Evolutionary conservation across 2,113 vertebrate species (phyloP).

Genomic region (Chamaea fasciata): DNA sequence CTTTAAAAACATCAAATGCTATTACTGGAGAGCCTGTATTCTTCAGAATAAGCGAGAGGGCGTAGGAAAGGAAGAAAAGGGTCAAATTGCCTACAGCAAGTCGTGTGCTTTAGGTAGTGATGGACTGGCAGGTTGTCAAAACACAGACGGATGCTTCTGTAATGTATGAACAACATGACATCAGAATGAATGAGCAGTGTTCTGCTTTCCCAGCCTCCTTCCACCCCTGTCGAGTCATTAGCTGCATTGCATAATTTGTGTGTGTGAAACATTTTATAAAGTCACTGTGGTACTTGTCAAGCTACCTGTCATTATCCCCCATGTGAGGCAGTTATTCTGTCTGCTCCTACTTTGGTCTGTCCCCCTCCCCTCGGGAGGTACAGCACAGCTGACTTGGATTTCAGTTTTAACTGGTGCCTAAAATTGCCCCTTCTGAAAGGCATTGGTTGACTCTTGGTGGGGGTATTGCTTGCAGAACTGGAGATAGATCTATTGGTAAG

Average conservation of each 20-base stretch:
- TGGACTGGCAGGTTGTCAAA: constrained; percentile 55
- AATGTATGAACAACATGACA: not conserved
- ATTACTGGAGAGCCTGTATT: not conserved
- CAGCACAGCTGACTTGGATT: not conserved
- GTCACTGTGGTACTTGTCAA: constrained; percentile 49
- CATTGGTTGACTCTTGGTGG: not conserved
- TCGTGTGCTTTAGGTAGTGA: constrained; percentile 17
- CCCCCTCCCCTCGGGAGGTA: not conserved
- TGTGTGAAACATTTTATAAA: constrained; percentile 38
- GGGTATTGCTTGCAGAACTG: not conserved
- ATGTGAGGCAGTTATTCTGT: constrained; percentile 5
- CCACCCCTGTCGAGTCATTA: not conserved
- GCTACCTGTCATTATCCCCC: constrained; percentile 33
- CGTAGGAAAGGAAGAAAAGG: constrained; percentile 36
- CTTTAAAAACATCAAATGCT: constrained; percentile 2
- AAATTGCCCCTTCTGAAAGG: not conserved
- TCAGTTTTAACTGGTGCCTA: not conserved
- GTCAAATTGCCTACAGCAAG: constrained; percentile 37
- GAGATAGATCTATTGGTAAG: not conserved
- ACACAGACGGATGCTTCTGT: not conserved
- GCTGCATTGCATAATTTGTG: constrained; percentile 43
- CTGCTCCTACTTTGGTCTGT: not conserved
- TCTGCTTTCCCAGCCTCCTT: constrained; percentile 25
- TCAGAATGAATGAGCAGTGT: constrained; percentile 5
- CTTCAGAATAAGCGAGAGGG: constrained; percentile 11